Conservation (phyloP, 2,888 invertebrate genomes). For the Dioctria linearis region DNA sequence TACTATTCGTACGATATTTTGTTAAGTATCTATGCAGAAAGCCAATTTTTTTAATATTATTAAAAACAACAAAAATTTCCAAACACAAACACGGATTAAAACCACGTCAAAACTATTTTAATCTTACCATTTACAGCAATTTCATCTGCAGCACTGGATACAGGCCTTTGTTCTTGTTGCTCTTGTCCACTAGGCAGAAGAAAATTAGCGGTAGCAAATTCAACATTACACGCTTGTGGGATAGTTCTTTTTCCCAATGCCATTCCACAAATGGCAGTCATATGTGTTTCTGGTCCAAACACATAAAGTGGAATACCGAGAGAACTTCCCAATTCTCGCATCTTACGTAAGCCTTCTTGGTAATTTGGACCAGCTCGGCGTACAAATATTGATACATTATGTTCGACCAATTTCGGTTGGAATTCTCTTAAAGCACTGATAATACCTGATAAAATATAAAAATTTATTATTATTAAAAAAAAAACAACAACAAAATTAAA, state of each 20-base stretch:
- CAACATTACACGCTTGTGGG: slow-evolving; percentile 78
- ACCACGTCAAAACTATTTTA: not conserved
- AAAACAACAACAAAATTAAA: not conserved
- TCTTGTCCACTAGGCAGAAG: slow-evolving; percentile 83
- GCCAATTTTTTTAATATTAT: not conserved
- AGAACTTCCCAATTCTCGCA: slow-evolving; percentile 89
- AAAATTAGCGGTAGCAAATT: slow-evolving; percentile 91
- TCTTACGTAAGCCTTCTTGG: slow-evolving; percentile 95
- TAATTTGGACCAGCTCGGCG: slow-evolving; percentile 98
- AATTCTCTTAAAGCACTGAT: slow-evolving; percentile 95
- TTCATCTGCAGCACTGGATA: slow-evolving; percentile 56
- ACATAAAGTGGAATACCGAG: slow-evolving; percentile 94
- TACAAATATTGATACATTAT: slow-evolving; percentile 95
- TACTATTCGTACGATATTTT: no score
- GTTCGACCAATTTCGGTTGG: slow-evolving; percentile 90
- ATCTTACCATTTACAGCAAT: slow-evolving; percentile 47
- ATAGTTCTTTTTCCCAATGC: slow-evolving; percentile 92
- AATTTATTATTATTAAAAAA: no score
- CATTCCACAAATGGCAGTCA: slow-evolving; percentile 99
- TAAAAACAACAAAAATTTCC: slow-evolving; percentile 23
- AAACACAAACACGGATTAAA: slow-evolving; percentile 46
- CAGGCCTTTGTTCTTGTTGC: slow-evolving; percentile 68
- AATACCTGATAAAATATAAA: slow-evolving; percentile 73
- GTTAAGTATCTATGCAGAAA: not conserved
- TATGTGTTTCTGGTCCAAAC: slow-evolving; percentile 98